Evolutionary conservation across 2,888 invertebrate species (phyloP), one percentile per base, ranked within the genome.

Genomic region (Idaea dimidiata): DNA sequence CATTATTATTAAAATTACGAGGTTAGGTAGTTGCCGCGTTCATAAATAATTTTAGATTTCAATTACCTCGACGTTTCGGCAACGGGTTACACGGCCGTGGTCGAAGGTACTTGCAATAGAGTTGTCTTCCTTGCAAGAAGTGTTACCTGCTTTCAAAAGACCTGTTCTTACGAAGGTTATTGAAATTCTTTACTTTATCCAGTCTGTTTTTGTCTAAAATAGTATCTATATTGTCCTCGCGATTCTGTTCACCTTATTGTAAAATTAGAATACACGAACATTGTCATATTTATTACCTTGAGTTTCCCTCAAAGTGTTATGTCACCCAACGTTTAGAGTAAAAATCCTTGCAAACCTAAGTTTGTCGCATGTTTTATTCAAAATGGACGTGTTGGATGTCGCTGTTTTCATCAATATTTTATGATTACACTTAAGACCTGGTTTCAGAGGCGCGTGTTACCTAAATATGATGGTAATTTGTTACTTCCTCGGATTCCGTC

Each of bases 391-490:
- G 58, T 62, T 62, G 62, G 65, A 67, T 62, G 68, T 70, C 65
- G 62, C 66, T 71, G 64, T 64, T 64, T 62, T 65, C 77, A 84
- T 86, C 76, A 82, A 85, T 85, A 86, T 86, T 84, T 80, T 79
- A 84, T 84, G 74, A 55, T 33, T 72, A 69, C 73, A 72, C 72
- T 74, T 78, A 73, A 80, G 79, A 77, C 77, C 81, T 77, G 78
- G 78, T 78, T 74, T 76, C 70, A 69, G 72, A 74, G 74, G 75
- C 74, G 72, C 76, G 72, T 67, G 70, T 71, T 66, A 64, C 70
- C 66, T 71, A 72, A 80, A 77, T 71, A 66, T 72, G 71, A 80
- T 78, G 77, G 68, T 78, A 78, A 80, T 78, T 70, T 69, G 71
- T 69, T 72, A 43, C 10, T 43, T 43, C 43, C 7, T 43, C 43